These are phyloP conservation scores for Anabas testudineus DNA, from an alignment of 2,797 vertebrate species.

Conservation along the genomic window DNA sequence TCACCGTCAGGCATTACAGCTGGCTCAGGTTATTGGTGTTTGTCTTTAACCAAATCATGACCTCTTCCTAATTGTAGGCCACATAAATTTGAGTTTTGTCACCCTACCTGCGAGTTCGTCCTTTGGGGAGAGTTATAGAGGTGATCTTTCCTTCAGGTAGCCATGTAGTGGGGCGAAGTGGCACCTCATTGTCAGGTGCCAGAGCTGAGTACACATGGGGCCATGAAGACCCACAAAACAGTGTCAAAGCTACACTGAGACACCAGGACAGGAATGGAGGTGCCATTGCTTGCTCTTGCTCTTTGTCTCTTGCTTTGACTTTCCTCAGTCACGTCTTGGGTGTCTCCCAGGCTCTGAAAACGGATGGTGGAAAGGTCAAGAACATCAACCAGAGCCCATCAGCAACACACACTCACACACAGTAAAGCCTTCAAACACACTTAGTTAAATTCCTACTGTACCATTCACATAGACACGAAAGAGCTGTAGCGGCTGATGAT, in stretches of 20 bases:
- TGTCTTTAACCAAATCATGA: not conserved
- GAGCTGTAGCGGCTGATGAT: slow-evolving; percentile 75
- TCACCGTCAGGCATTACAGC: not conserved
- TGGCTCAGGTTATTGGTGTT: not conserved
- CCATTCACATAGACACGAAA: slow-evolving; percentile 59
- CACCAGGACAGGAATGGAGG: slow-evolving; percentile 67
- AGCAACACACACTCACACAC: slow-evolving; percentile 10
- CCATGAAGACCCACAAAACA: slow-evolving; percentile 67
- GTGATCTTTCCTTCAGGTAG: slow-evolving; percentile 87
- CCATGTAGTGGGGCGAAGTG: slow-evolving; percentile 85
- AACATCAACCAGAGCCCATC: slow-evolving; percentile 54
- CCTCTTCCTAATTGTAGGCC: not conserved
- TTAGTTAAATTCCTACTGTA: slow-evolving; percentile 52
- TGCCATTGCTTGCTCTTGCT: slow-evolving; percentile 51
- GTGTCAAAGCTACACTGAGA: slow-evolving; percentile 56
- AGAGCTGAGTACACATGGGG: slow-evolving; percentile 49
- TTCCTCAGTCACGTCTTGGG: slow-evolving; percentile 37
- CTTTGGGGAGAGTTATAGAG: slow-evolving; percentile 86
- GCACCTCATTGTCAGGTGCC: slow-evolving; percentile 85
- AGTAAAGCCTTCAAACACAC: slow-evolving; percentile 25
- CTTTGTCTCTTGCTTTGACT: slow-evolving; percentile 28
- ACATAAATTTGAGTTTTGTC: not conserved
- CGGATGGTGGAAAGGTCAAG: slow-evolving; percentile 61
- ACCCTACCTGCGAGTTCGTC: slow-evolving; percentile 87
- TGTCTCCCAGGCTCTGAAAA: slow-evolving; percentile 51